Percentiles rank a stretch among this genome's conserved stretches.
phyloP scores from a whole-genome alignment of 1,140 invertebrate genomes.

The Apis florea region DNA sequence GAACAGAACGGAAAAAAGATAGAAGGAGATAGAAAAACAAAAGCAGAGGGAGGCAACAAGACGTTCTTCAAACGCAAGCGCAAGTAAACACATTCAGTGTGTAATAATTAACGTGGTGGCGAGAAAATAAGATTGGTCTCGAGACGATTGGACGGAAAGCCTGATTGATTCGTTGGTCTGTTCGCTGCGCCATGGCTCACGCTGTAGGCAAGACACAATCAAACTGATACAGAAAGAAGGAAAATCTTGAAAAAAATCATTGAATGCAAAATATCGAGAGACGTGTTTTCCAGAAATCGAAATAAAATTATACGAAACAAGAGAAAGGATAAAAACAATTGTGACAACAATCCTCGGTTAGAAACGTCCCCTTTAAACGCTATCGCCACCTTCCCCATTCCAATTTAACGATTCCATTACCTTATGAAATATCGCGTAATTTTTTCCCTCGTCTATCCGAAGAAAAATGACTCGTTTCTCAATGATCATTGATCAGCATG shows the following conservation, averaged over 20 bases:
- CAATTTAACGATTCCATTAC: background rate
- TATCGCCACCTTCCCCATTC: no score
- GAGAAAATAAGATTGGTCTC: slow-evolving; percentile 39
- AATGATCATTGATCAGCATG: background rate
- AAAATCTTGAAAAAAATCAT: slow-evolving; percentile 8
- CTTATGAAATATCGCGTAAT: background rate
- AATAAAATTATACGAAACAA: background rate
- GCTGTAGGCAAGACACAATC: slow-evolving; percentile 52
- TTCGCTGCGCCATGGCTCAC: slow-evolving; percentile 53
- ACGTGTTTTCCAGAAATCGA: background rate
- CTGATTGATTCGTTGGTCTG: slow-evolving; percentile 73
- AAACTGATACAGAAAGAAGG: slow-evolving; percentile 19
- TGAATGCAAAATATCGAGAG: slow-evolving; percentile 15
- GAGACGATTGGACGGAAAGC: slow-evolving; percentile 49
- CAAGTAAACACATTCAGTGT: slow-evolving; percentile 38
- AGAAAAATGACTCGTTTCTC: background rate
- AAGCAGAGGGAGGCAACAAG: slow-evolving; percentile 60
- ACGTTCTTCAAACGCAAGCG: slow-evolving; percentile 33
- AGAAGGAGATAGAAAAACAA: slow-evolving; percentile 29
- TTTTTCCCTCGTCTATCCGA: background rate
- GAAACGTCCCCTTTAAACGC: background rate
- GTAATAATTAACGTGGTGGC: background rate
- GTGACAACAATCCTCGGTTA: slow-evolving; percentile 5
- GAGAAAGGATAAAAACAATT: background rate
- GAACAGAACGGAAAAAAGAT: slow-evolving; percentile 56